phyloP scores from a whole-genome alignment of 2,888 invertebrate genomes.

The Pocota personata region DNA sequence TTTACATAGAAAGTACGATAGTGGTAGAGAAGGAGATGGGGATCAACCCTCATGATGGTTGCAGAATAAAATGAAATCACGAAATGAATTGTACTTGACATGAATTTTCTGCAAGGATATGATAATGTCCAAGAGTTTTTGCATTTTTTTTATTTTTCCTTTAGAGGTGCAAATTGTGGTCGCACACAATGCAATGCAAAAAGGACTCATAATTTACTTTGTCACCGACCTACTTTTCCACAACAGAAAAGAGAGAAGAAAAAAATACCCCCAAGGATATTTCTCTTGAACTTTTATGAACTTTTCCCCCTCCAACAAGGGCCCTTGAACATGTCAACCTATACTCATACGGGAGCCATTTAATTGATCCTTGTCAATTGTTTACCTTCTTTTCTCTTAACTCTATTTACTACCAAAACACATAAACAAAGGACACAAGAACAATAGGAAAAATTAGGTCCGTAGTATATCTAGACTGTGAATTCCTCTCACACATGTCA shows the following conservation, averaged over 20 bases:
- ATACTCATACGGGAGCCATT: conserved; percentile 40
- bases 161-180: conserved; percentile 55
- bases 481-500: neutral
- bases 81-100: conserved; percentile 66
- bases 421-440: neutral
- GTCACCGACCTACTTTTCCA: conserved; percentile 49
- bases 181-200: conserved; percentile 9
- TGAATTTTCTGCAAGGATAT: conserved; percentile 34
- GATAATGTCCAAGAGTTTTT: conserved; percentile 37
- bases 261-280: conserved; percentile 19
- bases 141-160: neutral
- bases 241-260: neutral
- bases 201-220: conserved; percentile 21
- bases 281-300: conserved; percentile 22
- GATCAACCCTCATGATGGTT: conserved; percentile 11
- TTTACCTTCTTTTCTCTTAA: conserved; percentile 37
- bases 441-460: conserved; percentile 48
- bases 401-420: neutral
- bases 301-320: neutral
- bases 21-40: neutral
- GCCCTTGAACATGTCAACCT: conserved; percentile 54
- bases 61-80: conserved; percentile 39
- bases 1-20: conserved; percentile 44
- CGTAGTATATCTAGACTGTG: conserved; percentile 8
- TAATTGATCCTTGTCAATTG: conserved; percentile 71